A percentile compares a stretch with the other conserved stretches of the same genome.
Conservation (phyloP, 2,113 vertebrate genomes). For the Microtus montanus region DNA sequence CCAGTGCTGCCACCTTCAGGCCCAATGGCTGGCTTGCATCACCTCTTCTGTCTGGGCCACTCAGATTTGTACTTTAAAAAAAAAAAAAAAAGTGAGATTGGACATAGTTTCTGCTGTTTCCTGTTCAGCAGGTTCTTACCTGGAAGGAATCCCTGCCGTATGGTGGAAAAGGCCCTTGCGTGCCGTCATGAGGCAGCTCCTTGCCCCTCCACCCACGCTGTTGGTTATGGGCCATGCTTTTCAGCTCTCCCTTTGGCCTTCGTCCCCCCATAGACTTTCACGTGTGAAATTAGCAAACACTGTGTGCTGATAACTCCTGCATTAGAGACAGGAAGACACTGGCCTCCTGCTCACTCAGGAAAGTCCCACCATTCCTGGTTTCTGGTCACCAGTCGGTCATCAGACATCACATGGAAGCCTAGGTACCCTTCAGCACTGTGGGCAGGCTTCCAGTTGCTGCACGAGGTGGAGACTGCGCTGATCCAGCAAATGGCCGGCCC, state of each 20-base stretch:
- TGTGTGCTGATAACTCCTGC: not conserved
- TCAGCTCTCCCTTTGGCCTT: not conserved
- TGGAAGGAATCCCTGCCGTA: not conserved
- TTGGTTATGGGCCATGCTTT: not conserved
- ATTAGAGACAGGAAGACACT: not conserved
- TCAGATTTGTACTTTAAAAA: not conserved
- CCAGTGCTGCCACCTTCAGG: not conserved
- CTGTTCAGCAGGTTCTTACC: not conserved
- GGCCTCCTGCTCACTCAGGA: not conserved
- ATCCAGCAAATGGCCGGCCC: fast-evolving
- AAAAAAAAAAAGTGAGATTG: not conserved
- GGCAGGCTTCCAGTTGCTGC: fast-evolving
- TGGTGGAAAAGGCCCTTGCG: fast-evolving
- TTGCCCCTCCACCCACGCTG: not conserved
- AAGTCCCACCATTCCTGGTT: not conserved
- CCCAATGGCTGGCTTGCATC: too few relatives aligned
- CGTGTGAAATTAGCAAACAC: not conserved
- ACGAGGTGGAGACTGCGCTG: fast-evolving
- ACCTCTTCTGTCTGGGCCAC: fast-evolving
- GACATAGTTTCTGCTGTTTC: not conserved
- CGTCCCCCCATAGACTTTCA: not conserved
- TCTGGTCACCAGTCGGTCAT: not conserved
- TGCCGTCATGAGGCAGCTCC: too few relatives aligned
- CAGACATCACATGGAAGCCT: not conserved
- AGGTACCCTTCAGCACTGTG: not conserved